These are phyloP conservation scores for Hydrocynus forskahlii DNA, from an alignment of 2,797 vertebrate genomes.

Conservation along the genomic window DNA sequence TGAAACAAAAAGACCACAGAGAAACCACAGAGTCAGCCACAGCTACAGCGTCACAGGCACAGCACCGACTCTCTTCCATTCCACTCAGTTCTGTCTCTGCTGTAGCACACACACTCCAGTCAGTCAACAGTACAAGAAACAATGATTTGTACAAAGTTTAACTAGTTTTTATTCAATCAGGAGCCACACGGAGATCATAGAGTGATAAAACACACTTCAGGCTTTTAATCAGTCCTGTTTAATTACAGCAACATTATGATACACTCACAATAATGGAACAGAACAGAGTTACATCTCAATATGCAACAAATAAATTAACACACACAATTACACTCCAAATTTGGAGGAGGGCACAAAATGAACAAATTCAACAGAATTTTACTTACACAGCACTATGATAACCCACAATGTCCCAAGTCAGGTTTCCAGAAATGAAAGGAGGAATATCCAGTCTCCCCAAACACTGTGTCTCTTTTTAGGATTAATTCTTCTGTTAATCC, in stretches of 20 bases:
- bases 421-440: too few relatives aligned
- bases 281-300: background rate
- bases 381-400: background rate
- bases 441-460: background rate
- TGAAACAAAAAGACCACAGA: slow-evolving; percentile 81
- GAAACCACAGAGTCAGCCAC: slow-evolving; percentile 75
- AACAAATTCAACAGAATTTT: background rate
- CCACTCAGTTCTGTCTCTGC: background rate
- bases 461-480: background rate
- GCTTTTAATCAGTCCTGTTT: slow-evolving; percentile 6
- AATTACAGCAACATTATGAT: background rate
- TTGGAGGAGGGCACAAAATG: too few relatives aligned
- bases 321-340: too few relatives aligned
- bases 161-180: too few relatives aligned
- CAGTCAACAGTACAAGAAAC: background rate
- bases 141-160: background rate
- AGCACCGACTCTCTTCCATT: slow-evolving; percentile 26
- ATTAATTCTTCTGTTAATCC: background rate
- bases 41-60: slow-evolving; percentile 62
- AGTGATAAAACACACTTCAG: background rate
- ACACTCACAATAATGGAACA: background rate
- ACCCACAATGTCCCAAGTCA: background rate
- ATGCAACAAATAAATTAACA: too few relatives aligned
- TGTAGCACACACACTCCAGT: background rate
- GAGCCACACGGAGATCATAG: too few relatives aligned